Percentiles rank a stretch among this genome's conserved stretches.
phyloP scores from a whole-genome alignment of 2,113 vertebrate species.

The Silurus asotus region DNA sequence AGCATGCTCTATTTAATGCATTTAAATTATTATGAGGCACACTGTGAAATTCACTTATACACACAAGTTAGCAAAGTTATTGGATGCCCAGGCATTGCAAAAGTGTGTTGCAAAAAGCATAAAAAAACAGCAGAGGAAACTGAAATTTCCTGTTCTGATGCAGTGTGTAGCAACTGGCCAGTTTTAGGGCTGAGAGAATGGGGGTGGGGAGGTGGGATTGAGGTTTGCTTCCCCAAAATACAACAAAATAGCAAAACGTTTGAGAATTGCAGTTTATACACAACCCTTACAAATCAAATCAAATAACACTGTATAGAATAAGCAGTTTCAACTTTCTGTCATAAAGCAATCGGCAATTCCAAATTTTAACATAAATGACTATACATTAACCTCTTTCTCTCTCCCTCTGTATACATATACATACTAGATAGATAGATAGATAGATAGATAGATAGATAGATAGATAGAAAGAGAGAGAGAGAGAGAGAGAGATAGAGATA shows the following conservation, averaged over 20 bases:
- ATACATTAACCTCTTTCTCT: too few relatives aligned
- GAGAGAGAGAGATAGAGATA: too few relatives aligned
- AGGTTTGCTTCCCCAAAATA: slow-evolving; percentile 11
- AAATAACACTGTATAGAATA: not conserved
- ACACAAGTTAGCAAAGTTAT: slow-evolving; percentile 49
- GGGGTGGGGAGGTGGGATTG: slow-evolving; percentile 59
- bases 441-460: too few relatives aligned
- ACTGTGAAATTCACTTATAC: slow-evolving; percentile 43
- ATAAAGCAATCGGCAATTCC: not conserved
- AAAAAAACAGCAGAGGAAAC: slow-evolving; percentile 76
- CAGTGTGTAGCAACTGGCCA: slow-evolving; percentile 76
- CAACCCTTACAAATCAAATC: not conserved
- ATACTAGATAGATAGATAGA: not conserved
- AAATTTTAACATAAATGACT: too few relatives aligned
- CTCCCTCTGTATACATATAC: not conserved
- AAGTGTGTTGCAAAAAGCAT: slow-evolving; percentile 64
- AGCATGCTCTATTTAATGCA: not conserved
- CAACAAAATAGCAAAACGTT: not conserved
- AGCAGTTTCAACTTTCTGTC: not conserved
- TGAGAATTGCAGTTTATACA: not conserved
- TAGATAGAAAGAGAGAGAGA: too few relatives aligned
- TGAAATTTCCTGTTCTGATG: slow-evolving; percentile 82
- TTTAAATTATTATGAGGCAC: not conserved
- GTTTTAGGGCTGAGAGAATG: slow-evolving; percentile 64
- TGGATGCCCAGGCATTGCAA: slow-evolving; percentile 62